These are phyloP conservation scores for Onychostoma macrolepis DNA, from an alignment of 2,113 vertebrate genomes.

Conservation along the genomic window DNA sequence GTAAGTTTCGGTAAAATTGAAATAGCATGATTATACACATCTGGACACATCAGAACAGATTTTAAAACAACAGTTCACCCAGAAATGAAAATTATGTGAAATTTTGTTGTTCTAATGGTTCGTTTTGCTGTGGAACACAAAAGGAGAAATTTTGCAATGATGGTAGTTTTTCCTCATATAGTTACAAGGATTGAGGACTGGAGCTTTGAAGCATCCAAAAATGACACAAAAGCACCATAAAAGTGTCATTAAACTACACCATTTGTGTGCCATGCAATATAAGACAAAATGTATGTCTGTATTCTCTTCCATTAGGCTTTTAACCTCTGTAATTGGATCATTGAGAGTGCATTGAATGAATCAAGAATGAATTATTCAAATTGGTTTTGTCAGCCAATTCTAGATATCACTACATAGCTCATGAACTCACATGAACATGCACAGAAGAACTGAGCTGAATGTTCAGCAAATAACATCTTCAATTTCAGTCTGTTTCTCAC, in stretches of 20 bases:
- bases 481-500: no score
- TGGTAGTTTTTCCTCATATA: neutral
- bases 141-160: neutral
- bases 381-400: neutral
- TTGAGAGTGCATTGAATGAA: neutral
- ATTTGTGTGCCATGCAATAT: neutral
- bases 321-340: no score
- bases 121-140: neutral
- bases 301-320: no score
- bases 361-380: neutral
- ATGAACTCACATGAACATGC: neutral
- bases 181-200: neutral
- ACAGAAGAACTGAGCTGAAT: neutral
- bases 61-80: neutral
- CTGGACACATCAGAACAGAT: neutral
- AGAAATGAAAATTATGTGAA: neutral
- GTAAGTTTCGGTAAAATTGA: slow-evolving; percentile 74
- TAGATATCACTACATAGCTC: neutral
- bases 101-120: neutral
- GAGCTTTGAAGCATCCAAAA: neutral
- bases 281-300: neutral
- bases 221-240: neutral
- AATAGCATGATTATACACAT: neutral
- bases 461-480: neutral
- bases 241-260: neutral